These are phyloP conservation scores for Oreochromis aureus DNA, from an alignment of 2,113 vertebrate genomes.

Conservation along the genomic window DNA sequence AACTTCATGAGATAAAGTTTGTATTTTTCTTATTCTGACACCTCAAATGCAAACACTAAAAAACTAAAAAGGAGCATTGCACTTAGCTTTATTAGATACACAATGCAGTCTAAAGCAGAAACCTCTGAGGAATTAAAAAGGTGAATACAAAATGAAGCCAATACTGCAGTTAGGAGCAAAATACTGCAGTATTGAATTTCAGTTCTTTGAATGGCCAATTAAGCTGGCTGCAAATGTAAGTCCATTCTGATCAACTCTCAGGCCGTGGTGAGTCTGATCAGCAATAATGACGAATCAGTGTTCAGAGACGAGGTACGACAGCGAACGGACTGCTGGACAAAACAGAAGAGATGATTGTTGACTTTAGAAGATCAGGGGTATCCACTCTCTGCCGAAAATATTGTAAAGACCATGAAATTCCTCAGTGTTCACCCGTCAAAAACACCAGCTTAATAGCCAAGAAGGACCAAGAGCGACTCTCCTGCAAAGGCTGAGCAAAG, in stretches of 20 bases:
- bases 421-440: not conserved
- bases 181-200: not conserved
- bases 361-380: not conserved
- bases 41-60: not conserved
- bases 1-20: not conserved
- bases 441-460: not conserved
- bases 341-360: not conserved
- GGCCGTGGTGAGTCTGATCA: fast-evolving
- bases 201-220: not conserved
- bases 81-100: not conserved
- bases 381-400: not conserved
- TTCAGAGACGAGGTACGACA: not conserved
- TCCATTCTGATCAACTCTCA: fast-evolving
- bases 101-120: not conserved
- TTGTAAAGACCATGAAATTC: not conserved
- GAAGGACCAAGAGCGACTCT: not conserved
- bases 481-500: not conserved
- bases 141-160: not conserved
- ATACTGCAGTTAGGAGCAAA: not conserved
- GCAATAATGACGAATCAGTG: not conserved
- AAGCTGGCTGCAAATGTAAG: not conserved
- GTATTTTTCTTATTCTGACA: not conserved
- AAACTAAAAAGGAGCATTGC: not conserved
- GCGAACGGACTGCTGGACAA: not conserved
- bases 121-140: not conserved